phyloP scores from a whole-genome alignment of 2,888 invertebrate species.

The Ophion obscuratus region DNA sequence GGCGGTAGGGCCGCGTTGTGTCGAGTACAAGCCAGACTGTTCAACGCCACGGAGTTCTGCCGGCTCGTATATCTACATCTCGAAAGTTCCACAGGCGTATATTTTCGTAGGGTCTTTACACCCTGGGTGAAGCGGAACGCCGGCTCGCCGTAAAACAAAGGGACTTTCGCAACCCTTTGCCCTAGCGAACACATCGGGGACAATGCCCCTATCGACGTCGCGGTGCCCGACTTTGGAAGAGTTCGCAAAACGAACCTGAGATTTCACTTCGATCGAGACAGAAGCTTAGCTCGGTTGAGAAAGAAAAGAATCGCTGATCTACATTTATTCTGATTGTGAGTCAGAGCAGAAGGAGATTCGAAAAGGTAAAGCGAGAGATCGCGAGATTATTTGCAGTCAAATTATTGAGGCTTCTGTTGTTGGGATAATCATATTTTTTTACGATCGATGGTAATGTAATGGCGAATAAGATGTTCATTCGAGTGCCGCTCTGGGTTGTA shows the following conservation, averaged over 20 bases:
- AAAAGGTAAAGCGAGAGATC: too few relatives aligned
- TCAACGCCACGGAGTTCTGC: constrained; percentile 2
- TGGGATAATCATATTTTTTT: too few relatives aligned
- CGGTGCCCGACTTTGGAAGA: constrained; percentile 11
- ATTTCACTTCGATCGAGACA: background rate
- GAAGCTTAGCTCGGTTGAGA: too few relatives aligned
- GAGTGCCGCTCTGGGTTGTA: too few relatives aligned
- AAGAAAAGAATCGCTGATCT: too few relatives aligned
- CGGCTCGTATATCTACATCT: constrained; percentile 17
- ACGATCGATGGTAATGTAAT: too few relatives aligned
- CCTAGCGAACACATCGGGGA: constrained; percentile 33
- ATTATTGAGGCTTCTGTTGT: too few relatives aligned
- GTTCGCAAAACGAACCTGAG: background rate
- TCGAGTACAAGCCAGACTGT: constrained; percentile 21
- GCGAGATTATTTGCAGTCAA: too few relatives aligned
- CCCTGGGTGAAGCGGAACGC: constrained; percentile 56
- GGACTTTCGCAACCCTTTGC: constrained; percentile 62
- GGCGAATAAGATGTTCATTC: too few relatives aligned
- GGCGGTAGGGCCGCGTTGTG: constrained; percentile 50
- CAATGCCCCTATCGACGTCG: constrained; percentile 43
- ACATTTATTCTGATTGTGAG: too few relatives aligned
- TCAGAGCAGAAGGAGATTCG: too few relatives aligned
- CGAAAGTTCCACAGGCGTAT: constrained; percentile 41
- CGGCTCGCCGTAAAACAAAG: constrained; percentile 61
- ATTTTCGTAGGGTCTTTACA: constrained; percentile 33